Conservation (phyloP, 1,140 invertebrate genomes). For the Bombus soroeensis region DNA sequence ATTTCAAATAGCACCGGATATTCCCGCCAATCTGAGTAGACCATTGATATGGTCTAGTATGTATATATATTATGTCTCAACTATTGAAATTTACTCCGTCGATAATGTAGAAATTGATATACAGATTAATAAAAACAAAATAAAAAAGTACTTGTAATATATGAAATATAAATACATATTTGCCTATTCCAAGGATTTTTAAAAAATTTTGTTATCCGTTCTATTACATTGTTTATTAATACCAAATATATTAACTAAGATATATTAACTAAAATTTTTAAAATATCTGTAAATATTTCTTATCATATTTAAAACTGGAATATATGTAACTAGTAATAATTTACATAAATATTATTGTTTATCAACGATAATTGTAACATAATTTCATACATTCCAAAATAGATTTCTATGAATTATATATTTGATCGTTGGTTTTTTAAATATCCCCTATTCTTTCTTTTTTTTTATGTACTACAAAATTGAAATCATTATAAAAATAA, state of each 20-base stretch:
- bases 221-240: neutral
- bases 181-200: neutral
- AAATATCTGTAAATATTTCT: neutral
- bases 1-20: too few relatives aligned
- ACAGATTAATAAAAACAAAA: neutral
- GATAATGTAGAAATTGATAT: neutral
- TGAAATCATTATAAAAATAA: neutral
- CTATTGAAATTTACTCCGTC: neutral
- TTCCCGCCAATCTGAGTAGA: too few relatives aligned
- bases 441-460: neutral
- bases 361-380: neutral
- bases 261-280: neutral
- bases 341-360: neutral
- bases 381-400: neutral
- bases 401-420: neutral
- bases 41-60: too few relatives aligned
- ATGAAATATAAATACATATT: neutral
- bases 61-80: too few relatives aligned
- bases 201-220: neutral
- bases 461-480: neutral
- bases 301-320: neutral
- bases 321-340: neutral
- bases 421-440: neutral
- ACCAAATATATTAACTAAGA: neutral
- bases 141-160: neutral